phyloP scores from a whole-genome alignment of 1,140 invertebrate genomes.

The Trialeurodes vaporariorum region DNA sequence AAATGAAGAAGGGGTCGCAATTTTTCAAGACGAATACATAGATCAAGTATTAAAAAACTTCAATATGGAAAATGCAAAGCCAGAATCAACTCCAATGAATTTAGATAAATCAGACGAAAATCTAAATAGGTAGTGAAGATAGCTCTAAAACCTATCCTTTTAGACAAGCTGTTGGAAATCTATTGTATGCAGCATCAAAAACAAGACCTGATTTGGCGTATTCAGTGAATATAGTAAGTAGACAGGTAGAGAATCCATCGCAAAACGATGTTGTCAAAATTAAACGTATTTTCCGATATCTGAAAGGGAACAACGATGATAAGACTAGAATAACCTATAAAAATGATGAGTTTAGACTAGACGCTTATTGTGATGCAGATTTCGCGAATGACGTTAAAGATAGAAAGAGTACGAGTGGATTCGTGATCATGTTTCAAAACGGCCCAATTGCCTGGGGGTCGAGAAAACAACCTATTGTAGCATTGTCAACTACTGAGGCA shows the following conservation, averaged over 20 bases:
- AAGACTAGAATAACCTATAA: slow-evolving; percentile 18
- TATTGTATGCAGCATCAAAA: slow-evolving; percentile 30
- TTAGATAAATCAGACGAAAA: background rate
- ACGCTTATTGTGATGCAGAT: slow-evolving; percentile 15
- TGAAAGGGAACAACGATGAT: slow-evolving; percentile 16
- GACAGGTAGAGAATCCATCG: slow-evolving; percentile 12
- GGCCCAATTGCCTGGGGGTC: slow-evolving; percentile 17
- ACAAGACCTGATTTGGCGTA: slow-evolving; percentile 31
- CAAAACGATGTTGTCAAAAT: slow-evolving; percentile 4
- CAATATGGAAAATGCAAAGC: background rate
- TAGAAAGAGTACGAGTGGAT: slow-evolving; percentile 17
- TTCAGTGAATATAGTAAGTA: slow-evolving; percentile 24
- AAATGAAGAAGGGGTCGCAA: background rate
- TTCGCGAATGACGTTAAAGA: slow-evolving; percentile 9
- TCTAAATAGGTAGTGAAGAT: background rate
- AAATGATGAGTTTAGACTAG: slow-evolving; percentile 3
- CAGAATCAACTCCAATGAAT: slow-evolving; percentile 8
- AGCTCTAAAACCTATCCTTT: slow-evolving; percentile 16
- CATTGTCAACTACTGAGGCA: slow-evolving; percentile 14
- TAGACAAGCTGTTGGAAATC: slow-evolving; percentile 24
- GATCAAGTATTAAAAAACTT: slow-evolving; percentile 13
- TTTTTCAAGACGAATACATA: slow-evolving; percentile 1
- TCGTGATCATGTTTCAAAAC: slow-evolving; percentile 12
- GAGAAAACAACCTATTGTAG: slow-evolving; percentile 15
- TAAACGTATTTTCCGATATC: slow-evolving; percentile 18